Base-by-base conservation (phyloP, 2,888 invertebrate genomes). In the Phanerotoma sp. region DNA sequence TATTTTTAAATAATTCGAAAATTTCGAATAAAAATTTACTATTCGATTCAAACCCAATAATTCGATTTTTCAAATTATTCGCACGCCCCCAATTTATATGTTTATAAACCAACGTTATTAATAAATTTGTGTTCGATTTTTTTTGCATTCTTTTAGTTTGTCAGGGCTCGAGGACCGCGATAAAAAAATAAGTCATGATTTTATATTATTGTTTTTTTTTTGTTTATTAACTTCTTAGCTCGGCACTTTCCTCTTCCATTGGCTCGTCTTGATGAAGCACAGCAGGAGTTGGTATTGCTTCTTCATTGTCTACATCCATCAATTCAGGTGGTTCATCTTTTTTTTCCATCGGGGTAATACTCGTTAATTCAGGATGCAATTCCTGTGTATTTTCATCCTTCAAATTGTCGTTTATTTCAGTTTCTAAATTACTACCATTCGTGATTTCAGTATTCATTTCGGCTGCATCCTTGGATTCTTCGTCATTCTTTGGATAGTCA, bases 241-340 rank as follows among this genome's bases (percentile, higher is more conserved):
- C 73, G 9, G 66, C 64, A 20, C 66, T 58, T 62, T 74, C 75
- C 52, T 76, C 70, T 35, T 77, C 77, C 75, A 77, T 77, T 21
- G 74, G 72, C 56, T 77, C 77, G 22, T 69, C 72, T 21, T 68
- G 69, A 30, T 69, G 70, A 45, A 66, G 66, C 25, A 56, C 63
- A n/a, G n/a, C n/a, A n/a, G n/a, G n/a, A n/a, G n/a, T n/a, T 9
- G 66, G 54, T 25, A 65, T 54, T 9, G 68, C 52, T 50, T 67
- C 71, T 38, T 73, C 73, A 21, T 62, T 68, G 41, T 77, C 76
- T 7, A 77, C 67, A 20, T 77, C 77, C 75, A 77, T 76, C 16
- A 70, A 68, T 53, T 76, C 75, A 4, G 66, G 45, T 20, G 16
- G 45, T 37, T 38, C 33, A 16, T 45, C 50, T 16, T 42, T n/a